Evolutionary conservation across 1,140 invertebrate genomes (phyloP).

Genomic region (Drosophila sulfurigaster): DNA sequence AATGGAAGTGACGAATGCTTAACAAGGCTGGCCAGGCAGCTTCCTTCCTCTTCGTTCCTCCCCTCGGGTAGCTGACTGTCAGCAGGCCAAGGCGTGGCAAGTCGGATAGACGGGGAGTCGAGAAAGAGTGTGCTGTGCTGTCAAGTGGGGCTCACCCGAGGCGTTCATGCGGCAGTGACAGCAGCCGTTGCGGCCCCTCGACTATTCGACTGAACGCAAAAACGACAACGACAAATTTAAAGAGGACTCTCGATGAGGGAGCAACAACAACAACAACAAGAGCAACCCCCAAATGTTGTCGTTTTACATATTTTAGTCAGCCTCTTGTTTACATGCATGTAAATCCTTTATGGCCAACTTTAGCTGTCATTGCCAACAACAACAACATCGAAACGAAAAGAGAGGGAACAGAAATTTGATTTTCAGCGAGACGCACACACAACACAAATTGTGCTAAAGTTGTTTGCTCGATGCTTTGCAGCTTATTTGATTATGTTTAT

Average conservation of each 20-base stretch:
- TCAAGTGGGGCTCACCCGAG: conserved; percentile 70
- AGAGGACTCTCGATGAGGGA: conserved; percentile 46
- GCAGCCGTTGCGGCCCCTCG: conserved; percentile 42
- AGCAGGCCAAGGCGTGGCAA: conserved; percentile 27
- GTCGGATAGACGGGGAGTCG: neutral
- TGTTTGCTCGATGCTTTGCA: conserved; percentile 61
- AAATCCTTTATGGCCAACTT: conserved; percentile 79
- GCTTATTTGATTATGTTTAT: conserved; percentile 82
- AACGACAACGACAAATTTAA: conserved; percentile 75
- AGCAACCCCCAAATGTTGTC: conserved; percentile 32
- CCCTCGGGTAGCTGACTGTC: conserved; percentile 26
- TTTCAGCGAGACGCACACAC: conserved; percentile 45
- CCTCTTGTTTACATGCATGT: conserved; percentile 73
- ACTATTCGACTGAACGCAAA: conserved; percentile 41
- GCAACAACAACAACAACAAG: neutral
- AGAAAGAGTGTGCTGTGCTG: conserved; percentile 37
- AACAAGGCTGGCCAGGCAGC: conserved; percentile 38
- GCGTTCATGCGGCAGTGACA: conserved; percentile 72
- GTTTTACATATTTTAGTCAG: conserved; percentile 75
- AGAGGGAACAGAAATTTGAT: conserved; percentile 65
- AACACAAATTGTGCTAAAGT: conserved; percentile 44
- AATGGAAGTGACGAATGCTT: conserved; percentile 63
- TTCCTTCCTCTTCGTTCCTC: neutral
- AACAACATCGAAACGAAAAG: conserved; percentile 5
- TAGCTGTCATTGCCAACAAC: conserved; percentile 39